phyloP scores from a whole-genome alignment of 2,888 invertebrate genomes.

The Nephrotoma guestfalica region DNA sequence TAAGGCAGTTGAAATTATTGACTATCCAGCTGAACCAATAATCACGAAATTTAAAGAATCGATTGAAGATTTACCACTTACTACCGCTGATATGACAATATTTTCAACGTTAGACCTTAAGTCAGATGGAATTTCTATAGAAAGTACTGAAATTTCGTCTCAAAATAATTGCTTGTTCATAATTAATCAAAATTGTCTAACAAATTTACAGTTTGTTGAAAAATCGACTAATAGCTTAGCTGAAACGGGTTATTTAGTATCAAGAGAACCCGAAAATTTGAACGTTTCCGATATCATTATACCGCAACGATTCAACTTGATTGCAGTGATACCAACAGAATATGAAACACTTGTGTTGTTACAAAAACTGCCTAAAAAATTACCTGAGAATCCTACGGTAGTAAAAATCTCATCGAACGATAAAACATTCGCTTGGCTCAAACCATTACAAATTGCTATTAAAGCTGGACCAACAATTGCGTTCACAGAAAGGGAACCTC shows the following conservation, averaged over 20 bases:
- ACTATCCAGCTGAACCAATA: conserved; percentile 34
- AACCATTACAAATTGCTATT: conserved; percentile 20
- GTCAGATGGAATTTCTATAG: conserved; percentile 40
- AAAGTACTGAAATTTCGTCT: conserved; percentile 41
- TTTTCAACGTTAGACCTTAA: conserved; percentile 25
- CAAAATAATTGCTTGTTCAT: conserved; percentile 26
- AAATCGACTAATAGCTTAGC: conserved; percentile 36
- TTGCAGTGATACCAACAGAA: conserved; percentile 22
- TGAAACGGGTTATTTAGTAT: conserved; percentile 45
- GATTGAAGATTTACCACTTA: conserved; percentile 50
- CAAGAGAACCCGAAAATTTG: conserved; percentile 40
- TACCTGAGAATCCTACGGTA: conserved; percentile 15
- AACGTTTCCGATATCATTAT: conserved; percentile 27
- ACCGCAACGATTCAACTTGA: conserved; percentile 20
- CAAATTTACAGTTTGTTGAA: conserved; percentile 25
- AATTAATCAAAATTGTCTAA: conserved; percentile 19
- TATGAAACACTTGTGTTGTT: conserved; percentile 23
- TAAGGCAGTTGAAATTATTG: conserved; percentile 41
- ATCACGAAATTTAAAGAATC: conserved; percentile 41
- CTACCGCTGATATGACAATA: conserved; percentile 49
- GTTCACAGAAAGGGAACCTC: conserved; percentile 46
- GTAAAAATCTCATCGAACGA: conserved; percentile 22
- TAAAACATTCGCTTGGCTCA: conserved; percentile 23
- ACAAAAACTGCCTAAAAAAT: conserved; percentile 19
- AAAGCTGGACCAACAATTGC: conserved; percentile 30